These are phyloP conservation scores for Pocillopora verrucosa DNA, from an alignment of 64 coral and sea anemone genomes.

Conservation along the genomic window DNA sequence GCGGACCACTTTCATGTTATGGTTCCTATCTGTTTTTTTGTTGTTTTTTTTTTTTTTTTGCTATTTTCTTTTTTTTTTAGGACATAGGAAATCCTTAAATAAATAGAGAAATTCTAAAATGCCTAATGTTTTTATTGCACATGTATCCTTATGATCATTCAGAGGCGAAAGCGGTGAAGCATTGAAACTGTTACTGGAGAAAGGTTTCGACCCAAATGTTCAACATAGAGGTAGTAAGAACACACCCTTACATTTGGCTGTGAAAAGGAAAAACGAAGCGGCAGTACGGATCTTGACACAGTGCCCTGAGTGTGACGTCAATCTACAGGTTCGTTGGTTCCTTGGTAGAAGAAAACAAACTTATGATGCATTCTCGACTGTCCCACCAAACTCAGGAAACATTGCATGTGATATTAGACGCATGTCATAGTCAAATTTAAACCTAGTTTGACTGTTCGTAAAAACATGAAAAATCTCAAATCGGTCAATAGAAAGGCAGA, in stretches of 20 bases:
- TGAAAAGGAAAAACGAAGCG: constrained; percentile 51
- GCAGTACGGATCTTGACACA: constrained; percentile 33
- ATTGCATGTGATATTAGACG: too few relatives aligned
- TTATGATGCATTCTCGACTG: too few relatives aligned
- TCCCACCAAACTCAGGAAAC: too few relatives aligned
- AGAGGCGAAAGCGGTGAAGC: constrained; percentile 63
- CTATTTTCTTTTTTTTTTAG: too few relatives aligned
- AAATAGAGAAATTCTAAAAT: too few relatives aligned
- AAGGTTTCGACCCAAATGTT: constrained; percentile 42
- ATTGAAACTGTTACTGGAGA: constrained; percentile 36
- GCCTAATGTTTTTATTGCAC: too few relatives aligned
- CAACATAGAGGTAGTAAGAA: neutral
- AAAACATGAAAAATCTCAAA: neutral
- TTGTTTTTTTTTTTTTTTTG: neutral
- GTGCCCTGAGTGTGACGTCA: constrained; percentile 27
- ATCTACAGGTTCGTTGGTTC: constrained; percentile 35
- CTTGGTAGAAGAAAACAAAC: too few relatives aligned
- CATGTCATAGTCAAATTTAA: too few relatives aligned
- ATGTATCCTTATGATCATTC: too few relatives aligned
- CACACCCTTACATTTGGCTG: constrained; percentile 62
- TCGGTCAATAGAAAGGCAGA: too few relatives aligned
- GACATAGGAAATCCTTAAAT: too few relatives aligned
- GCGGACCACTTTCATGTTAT: neutral
- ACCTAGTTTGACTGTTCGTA: neutral
- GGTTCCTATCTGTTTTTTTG: neutral